Base-by-base conservation (phyloP, 2,113 vertebrate species). In the Halichoeres trimaculatus region DNA sequence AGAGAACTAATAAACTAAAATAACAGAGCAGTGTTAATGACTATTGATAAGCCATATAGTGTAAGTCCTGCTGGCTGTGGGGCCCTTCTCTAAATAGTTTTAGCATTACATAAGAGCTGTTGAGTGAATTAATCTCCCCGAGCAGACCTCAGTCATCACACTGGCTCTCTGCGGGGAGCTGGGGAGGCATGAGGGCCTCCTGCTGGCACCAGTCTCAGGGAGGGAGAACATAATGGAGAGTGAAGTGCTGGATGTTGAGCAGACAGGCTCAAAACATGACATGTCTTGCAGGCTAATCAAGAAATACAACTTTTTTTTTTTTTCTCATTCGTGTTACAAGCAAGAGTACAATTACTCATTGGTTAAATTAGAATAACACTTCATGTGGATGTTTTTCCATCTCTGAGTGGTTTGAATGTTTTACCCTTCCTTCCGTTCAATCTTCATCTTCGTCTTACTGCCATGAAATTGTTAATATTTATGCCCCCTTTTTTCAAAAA, bases 31-130 rank as follows among this genome's bases (percentile, higher is more conserved):
- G 57, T 68, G 65, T 59, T 89, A 89, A 90, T 77, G 86, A 80
- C 76, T 84, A 85, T 88, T 82, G 87, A 91, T 89, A 86, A 88
- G 20, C 66, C 70, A 76, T 89, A 78, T 47, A 74, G 69, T 53
- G 50, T 53, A 53, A 36, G 63, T 50, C 76, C 57, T 61, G 51
- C 62, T 73, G 63, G 67, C 80, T 85, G 80, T 76, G 61, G 47
- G 55, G 60, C 40, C 22, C 48, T 50, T 77, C 50, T 43, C 78
- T 85, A 66, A 86, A 81, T 88, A 86, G 62, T 85, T 90, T 80
- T 43, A 71, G 63, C 23, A 34, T 79, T 65, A 62, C 75, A 65
- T 88, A 81, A 88, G 63, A 12, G 85, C 82, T 54, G 71, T 69
- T 68, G 67, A 38, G 55, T 60, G 58, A 87, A 90, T 86, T 62